A percentile compares a stretch with the other conserved stretches of the same genome.
phyloP scores from a whole-genome alignment of 2,888 invertebrate species.

The Rhagium mordax region DNA sequence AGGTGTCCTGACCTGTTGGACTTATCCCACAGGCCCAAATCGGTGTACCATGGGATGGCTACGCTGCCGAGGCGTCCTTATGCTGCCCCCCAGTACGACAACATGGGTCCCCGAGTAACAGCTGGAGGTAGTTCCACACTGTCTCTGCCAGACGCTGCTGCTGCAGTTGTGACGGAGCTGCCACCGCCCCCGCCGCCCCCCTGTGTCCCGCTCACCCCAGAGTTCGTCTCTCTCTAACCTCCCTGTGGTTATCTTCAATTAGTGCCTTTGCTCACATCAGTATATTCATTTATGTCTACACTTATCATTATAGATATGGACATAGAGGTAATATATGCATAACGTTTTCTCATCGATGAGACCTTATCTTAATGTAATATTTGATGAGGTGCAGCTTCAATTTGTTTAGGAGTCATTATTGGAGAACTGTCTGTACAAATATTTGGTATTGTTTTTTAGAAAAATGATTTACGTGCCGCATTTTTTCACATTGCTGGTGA shows the following conservation, averaged over 20 bases:
- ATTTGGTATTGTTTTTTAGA: no score
- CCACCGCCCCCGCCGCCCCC: constrained; percentile 75
- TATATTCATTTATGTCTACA: constrained; percentile 45
- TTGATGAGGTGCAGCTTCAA: not conserved
- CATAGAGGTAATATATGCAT: not conserved
- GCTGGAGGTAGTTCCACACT: constrained; percentile 91
- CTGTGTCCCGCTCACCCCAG: constrained; percentile 73
- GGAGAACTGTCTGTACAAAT: not conserved
- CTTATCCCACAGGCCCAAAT: constrained; percentile 74
- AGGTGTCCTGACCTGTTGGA: constrained; percentile 88
- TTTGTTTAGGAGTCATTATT: not conserved
- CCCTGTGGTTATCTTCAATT: constrained; percentile 70
- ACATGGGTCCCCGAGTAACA: constrained; percentile 91
- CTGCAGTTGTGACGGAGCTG: constrained; percentile 68
- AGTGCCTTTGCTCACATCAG: constrained; percentile 70
- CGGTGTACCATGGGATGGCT: constrained; percentile 69
- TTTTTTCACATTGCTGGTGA: no score
- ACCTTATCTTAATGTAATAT: not conserved
- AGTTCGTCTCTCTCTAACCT: constrained; percentile 74
- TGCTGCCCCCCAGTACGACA: constrained; percentile 79
- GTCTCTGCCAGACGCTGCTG: constrained; percentile 81
- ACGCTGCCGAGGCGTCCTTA: constrained; percentile 68
- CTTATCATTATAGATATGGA: constrained; percentile 5
- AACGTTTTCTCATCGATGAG: not conserved
- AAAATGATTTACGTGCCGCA: no score